Base-by-base conservation (phyloP, 2,888 invertebrate species). In the Cordylochernes scorpioides region DNA sequence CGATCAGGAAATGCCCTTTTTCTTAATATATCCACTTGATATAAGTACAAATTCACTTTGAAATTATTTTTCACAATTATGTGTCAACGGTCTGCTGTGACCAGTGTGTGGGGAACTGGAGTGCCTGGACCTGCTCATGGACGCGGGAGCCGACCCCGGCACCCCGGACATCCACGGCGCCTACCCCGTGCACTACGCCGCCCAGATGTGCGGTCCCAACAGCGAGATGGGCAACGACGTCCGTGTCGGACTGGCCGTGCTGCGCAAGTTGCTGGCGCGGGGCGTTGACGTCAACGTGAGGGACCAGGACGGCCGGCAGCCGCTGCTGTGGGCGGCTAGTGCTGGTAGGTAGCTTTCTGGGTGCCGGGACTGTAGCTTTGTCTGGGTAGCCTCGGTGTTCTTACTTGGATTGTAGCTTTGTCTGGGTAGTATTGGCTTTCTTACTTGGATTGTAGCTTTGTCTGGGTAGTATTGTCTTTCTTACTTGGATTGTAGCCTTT, bases 271-370 rank as follows among this genome's bases (percentile, higher is more conserved):
- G 7, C 60, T 82, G 15, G 61, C 65, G 28, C 68, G 69, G 22
- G 71, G 72, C 7, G 73, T 77, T 3, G 64, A 69, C 13, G 73
- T 84, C 1, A 71, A 78, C 41, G 75, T 75, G 1, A 63, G 67
- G 31, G 97, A 97, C 53, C 71, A 74, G 25, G 91, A 94, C 49
- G 78, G 82, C 0, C 61, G 94, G 6, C 82, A 84, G 44, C 91
- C 94, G 2, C 59, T 97, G 29, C 57, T 94, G 8, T 97, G 97
- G 97, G 91, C 94, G 0, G 84, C 91, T 1, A 86, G 86, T 40
- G 82, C 91, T 14, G 94, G 65, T 64, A 46, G 36, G 39, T 28
- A 21, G 7, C 4, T 7, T 25, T 25, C 8, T 25, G 8, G 9
- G 8, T n/a, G 9, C 14, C 25, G 25, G 10, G 2, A n/a, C n/a